phyloP scores from a whole-genome alignment of 2,888 invertebrate species.

The Autographa gamma region DNA sequence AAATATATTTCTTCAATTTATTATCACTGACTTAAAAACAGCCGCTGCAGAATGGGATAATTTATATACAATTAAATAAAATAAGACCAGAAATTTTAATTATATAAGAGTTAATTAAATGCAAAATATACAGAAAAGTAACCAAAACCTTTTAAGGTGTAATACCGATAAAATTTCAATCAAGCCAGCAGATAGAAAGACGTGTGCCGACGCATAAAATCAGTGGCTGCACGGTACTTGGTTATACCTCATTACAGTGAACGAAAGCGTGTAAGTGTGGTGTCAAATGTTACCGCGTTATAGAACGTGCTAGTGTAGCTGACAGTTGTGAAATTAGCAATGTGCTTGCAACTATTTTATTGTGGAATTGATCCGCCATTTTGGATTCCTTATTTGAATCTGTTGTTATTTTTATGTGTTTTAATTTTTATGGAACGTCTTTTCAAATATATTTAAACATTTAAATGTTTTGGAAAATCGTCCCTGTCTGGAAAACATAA shows the following conservation, averaged over 20 bases:
- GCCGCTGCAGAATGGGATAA: no score
- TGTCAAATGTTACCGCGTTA: slow-evolving; percentile 64
- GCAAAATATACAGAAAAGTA: no score
- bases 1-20: no score
- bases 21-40: no score
- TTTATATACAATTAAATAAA: no score
- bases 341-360: slow-evolving; percentile 29
- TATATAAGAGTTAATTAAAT: no score
- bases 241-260: slow-evolving; percentile 71
- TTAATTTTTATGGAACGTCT: background rate
- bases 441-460: no score
- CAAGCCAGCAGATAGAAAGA: slow-evolving; percentile 44
- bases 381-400: background rate
- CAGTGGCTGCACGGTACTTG: slow-evolving; percentile 60
- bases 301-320: slow-evolving; percentile 56
- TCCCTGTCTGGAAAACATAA: background rate
- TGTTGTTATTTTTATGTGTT: background rate
- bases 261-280: slow-evolving; percentile 75
- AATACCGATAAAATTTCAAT: slow-evolving; percentile 34
- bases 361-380: background rate
- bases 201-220: slow-evolving; percentile 69
- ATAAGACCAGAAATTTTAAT: no score
- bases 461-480: background rate
- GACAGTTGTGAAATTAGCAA: slow-evolving; percentile 59
- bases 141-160: slow-evolving; percentile 1